phyloP scores from a whole-genome alignment of 2,113 vertebrate species.

The Thamnophis sirtalis region DNA sequence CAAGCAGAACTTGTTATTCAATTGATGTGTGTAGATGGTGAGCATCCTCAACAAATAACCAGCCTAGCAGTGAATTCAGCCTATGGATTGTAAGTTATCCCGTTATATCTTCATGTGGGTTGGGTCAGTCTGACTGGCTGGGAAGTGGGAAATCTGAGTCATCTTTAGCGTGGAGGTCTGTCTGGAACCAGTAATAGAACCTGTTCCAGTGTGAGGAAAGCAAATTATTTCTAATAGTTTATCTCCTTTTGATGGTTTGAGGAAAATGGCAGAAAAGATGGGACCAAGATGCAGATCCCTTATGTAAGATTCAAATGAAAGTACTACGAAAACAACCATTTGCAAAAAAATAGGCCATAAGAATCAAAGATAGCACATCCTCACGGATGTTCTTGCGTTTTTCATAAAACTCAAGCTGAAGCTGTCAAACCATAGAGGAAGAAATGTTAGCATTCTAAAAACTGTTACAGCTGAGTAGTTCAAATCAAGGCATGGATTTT shows the following conservation, averaged over 20 bases:
- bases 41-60: constrained; percentile 92
- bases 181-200: background rate
- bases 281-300: background rate
- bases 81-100: constrained; percentile 92
- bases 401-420: background rate
- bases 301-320: background rate
- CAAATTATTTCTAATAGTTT: background rate
- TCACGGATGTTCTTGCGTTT: background rate
- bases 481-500: background rate
- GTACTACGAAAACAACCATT: background rate
- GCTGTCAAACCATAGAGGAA: background rate
- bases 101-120: constrained; percentile 10
- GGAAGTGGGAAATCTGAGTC: background rate
- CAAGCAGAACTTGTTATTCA: constrained; percentile 93
- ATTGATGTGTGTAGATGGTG: constrained; percentile 89
- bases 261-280: background rate
- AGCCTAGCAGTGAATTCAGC: constrained; percentile 92
- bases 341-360: background rate
- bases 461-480: background rate
- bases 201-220: background rate
- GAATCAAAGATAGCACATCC: background rate
- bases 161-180: background rate
- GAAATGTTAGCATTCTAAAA: background rate
- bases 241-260: background rate
- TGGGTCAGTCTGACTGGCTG: background rate